phyloP scores from a whole-genome alignment of 30 jellyfish, hydroid and myxozoan genomes.

The Cassiopea andromeda region DNA sequence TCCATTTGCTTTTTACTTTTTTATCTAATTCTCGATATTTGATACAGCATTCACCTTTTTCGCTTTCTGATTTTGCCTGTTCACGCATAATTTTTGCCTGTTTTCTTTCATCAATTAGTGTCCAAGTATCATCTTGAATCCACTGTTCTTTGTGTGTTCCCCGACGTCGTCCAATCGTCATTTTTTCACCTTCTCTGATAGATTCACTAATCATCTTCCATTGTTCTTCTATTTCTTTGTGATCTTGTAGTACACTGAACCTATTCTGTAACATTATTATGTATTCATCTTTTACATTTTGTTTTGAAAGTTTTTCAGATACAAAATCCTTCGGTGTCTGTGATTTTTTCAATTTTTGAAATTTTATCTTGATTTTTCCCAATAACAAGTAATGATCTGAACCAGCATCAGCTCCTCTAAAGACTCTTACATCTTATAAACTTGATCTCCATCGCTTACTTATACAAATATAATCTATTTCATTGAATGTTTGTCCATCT shows the following conservation, averaged over 20 bases:
- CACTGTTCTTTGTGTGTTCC: constrained; percentile 14
- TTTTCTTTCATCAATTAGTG: constrained; percentile 20
- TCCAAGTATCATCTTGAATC: constrained; percentile 26
- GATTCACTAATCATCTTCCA: background rate
- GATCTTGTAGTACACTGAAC: background rate
- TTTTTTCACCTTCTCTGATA: background rate
- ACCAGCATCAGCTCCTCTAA: constrained; percentile 30
- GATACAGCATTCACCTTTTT: background rate
- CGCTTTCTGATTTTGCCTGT: constrained; percentile 4
- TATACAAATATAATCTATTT: constrained; percentile 13
- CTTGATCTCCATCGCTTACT: background rate
- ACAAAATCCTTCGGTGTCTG: background rate
- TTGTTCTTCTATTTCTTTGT: background rate
- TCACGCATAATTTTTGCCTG: background rate
- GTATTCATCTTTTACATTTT: background rate
- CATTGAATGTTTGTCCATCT: constrained; percentile 7
- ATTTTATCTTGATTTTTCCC: constrained; percentile 3
- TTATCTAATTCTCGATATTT: constrained; percentile 8
- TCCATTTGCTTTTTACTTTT: constrained; percentile 1
- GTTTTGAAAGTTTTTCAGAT: background rate
- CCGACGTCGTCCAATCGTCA: constrained; percentile 14
- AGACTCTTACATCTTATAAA: background rate
- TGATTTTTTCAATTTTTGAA: background rate
- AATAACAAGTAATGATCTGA: constrained; percentile 24
- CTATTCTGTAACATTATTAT: background rate